phyloP scores from a whole-genome alignment of 1,140 invertebrate genomes.

The Ganaspis sp. region DNA sequence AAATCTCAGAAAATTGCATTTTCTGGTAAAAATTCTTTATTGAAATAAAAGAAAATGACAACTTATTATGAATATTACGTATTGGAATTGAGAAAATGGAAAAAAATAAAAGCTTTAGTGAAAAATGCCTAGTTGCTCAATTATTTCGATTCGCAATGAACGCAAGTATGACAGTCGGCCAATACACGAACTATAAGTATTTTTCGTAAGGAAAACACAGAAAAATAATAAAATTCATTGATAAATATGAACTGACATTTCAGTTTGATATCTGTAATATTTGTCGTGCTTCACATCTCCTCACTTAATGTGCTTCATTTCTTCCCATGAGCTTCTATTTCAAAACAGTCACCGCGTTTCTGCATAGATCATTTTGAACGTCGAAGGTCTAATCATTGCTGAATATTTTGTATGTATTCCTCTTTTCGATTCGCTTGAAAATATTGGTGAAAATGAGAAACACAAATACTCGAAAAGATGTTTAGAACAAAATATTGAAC shows the following conservation, averaged over 20 bases:
- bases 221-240: neutral
- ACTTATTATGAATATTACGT: neutral
- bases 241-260: neutral
- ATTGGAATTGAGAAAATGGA: neutral
- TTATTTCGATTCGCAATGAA: neutral
- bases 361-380: too few relatives aligned
- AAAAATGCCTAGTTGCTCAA: neutral
- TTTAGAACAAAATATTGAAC: neutral
- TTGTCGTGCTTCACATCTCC: conserved; percentile 11
- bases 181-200: neutral
- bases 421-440: neutral
- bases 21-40: neutral
- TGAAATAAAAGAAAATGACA: too few relatives aligned
- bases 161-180: neutral
- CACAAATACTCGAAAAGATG: neutral
- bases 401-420: neutral
- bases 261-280: neutral
- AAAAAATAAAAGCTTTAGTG: too few relatives aligned
- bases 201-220: too few relatives aligned
- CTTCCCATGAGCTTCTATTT: neutral
- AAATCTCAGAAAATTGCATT: neutral
- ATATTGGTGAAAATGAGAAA: neutral
- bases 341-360: neutral
- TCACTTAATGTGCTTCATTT: conserved; percentile 7
- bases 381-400: neutral